Conservation (phyloP, 1,140 invertebrate species). For the Pogonomyrmex barbatus region DNA sequence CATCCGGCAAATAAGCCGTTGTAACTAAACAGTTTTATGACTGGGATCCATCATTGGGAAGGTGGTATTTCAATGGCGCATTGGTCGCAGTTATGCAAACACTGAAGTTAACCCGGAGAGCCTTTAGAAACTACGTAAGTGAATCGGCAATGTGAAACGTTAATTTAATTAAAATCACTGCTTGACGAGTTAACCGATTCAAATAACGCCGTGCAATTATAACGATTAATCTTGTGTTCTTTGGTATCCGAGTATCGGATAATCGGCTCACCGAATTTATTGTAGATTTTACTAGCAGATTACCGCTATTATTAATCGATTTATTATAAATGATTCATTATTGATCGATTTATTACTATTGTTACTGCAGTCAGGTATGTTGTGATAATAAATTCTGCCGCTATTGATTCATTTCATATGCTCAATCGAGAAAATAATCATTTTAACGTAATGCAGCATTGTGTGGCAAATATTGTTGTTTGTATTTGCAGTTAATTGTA, state of each 20-base stretch:
- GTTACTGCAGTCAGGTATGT: neutral
- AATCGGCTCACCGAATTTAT: neutral
- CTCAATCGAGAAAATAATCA: neutral
- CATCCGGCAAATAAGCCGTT: neutral
- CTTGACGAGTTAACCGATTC: neutral
- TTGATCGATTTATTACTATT: conserved; percentile 9
- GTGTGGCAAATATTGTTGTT: conserved; percentile 8
- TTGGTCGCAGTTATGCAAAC: conserved; percentile 34
- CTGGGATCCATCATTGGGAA: neutral
- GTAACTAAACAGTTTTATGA: neutral
- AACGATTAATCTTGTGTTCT: neutral
- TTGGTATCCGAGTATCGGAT: neutral
- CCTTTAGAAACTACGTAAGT: conserved; percentile 1
- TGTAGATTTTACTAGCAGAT: neutral
- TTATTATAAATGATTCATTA: neutral
- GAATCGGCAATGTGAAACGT: neutral
- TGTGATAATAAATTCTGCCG: neutral
- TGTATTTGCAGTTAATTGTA: conserved; percentile 6
- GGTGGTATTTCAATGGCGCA: neutral
- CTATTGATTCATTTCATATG: neutral
- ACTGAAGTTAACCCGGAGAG: neutral
- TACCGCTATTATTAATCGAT: conserved; percentile 9
- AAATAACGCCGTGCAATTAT: conserved; percentile 1
- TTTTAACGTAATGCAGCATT: conserved; percentile 1
- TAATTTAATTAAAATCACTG: conserved; percentile 35